A percentile compares a stretch with the other conserved stretches of the same genome.
Evolutionary conservation across 2,113 vertebrate species (phyloP).

Genomic region (Laticauda colubrina): DNA sequence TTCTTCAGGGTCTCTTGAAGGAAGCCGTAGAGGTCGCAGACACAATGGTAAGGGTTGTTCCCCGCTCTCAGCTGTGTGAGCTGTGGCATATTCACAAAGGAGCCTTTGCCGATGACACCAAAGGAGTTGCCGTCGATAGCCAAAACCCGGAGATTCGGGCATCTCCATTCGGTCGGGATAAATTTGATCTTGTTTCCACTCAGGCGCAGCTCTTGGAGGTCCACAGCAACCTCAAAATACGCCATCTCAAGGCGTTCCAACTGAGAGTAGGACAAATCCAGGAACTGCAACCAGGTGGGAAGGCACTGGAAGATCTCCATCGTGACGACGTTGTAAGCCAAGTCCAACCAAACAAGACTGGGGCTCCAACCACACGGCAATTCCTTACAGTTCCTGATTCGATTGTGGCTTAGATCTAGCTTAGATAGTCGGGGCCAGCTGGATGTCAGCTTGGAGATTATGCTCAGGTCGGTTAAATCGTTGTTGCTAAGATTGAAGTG

Average conservation of each 20-base stretch:
- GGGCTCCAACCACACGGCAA: constrained; percentile 69
- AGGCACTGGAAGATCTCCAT: constrained; percentile 70
- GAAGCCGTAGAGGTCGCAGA: constrained; percentile 79
- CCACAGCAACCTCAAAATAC: constrained; percentile 70
- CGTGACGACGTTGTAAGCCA: constrained; percentile 69
- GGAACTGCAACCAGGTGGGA: constrained; percentile 70
- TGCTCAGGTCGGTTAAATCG: constrained; percentile 64
- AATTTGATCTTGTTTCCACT: constrained; percentile 85
- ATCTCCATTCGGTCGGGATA: constrained; percentile 76
- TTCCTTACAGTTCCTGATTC: constrained; percentile 53
- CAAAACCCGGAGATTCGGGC: constrained; percentile 61
- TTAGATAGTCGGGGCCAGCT: constrained; percentile 66
- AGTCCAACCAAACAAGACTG: constrained; percentile 67
- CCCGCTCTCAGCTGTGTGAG: constrained; percentile 71
- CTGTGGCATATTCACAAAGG: constrained; percentile 73
- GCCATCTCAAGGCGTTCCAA: constrained; percentile 75
- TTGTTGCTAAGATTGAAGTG: constrained; percentile 70
- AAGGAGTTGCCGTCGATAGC: constrained; percentile 82
- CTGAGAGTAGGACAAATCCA: constrained; percentile 78
- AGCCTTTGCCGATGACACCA: constrained; percentile 71
- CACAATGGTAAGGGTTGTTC: constrained; percentile 85
- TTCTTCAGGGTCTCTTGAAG: constrained; percentile 65
- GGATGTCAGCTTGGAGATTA: constrained; percentile 62
- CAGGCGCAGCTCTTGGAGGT: constrained; percentile 69
- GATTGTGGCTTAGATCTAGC: constrained; percentile 75